Evolutionary conservation across 53 echinoderm and acorn worm species (phyloP), one percentile per base, ranked within the genome.

Genomic region (Zoroaster sp.): DNA sequence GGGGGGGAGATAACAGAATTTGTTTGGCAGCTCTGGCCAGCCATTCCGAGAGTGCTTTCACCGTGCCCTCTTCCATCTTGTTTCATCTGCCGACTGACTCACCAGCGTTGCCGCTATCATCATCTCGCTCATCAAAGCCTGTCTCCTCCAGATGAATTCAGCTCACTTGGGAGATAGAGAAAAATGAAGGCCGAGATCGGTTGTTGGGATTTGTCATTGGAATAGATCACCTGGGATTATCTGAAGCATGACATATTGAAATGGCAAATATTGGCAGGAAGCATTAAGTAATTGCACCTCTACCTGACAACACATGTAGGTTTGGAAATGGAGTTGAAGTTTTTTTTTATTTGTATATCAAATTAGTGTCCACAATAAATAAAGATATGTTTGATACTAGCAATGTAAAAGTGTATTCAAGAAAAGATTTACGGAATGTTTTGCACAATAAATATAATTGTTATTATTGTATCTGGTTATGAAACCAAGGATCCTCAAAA

Each of bases 241-340:
- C 70, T 11, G 51, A 49, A n/a, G 85, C 85, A 71, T 71, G 70
- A 85, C 70, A 46, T 47, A 85, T 70, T 71, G 85, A 66, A 70
- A 47, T 49, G 32, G 70, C 70, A 71, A 85, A 85, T 70, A 85
- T 85, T 69, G 85, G 85, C 85, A 15, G 71, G 70, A 85, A 71
- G 70, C 69, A 49, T 71, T 70, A 71, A 85, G 70, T 85, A 85
- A 85, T 85, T 85, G 71, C 85, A 40, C 28, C n/a, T 66, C 42
- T 21, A 41, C 39, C 42, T 67, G 79, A 70, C 63, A 59, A 59
- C 28, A 59, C 63, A 59, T n/a, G 25, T 25, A 59, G n/a, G n/a
- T 59, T 59, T 21, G 28, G 63, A 59, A 21, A 25, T 59, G 2
- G 63, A 59, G 28, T 21, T 25, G 28, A 28, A 28, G 10, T 59